Evolutionary conservation across 2,113 vertebrate genomes (phyloP), one percentile per base, ranked within the genome.

Genomic region (Alces alces): DNA sequence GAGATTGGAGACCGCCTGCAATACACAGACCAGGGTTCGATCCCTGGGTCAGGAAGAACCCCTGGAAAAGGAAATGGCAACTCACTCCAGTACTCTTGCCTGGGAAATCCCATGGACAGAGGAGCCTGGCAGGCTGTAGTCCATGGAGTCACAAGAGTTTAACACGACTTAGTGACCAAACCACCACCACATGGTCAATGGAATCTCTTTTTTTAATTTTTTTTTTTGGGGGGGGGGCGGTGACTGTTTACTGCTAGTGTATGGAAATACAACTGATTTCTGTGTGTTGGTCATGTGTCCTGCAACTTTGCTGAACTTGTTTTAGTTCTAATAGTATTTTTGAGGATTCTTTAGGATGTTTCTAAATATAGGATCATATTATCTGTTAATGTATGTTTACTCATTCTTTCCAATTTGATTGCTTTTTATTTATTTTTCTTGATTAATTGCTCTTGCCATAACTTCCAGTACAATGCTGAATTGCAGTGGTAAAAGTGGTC

Each of bases 81-180:
- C n/a, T n/a, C n/a, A 23, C n/a, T 70, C 66, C n/a, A 2, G 0
- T 70, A 70, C 19, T 70, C 19, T 70, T 39, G n/a, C 66, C n/a
- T 36, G 19, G 66, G 66, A 70, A 70, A 70, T 70, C 66, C 19
- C 66, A 36, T 23, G n/a, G 19, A 39, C 66, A 39, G 66, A 23
- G 9, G n/a, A 12, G 19, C 66, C n/a, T 70, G 66, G n/a, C 19
- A 70, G 66, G n/a, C n/a, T 70, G 19, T 23, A 70, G 66, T 39
- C 66, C 66, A 39, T 70, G n/a, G 10, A 9, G 66, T 70, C 1
- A 0, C 66, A 70, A 39, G 66, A 39, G 19, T 0, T 39, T 19
- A n/a, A 11, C 66, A 39, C 0, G 0, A 70, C 19, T 70, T 70
- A 70, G 66, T 0, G 2, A 70, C 17, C 12, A 39, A 23, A 36